Evolutionary conservation across 2,888 invertebrate species (phyloP), one percentile per base, ranked within the genome.

Genomic region (Tachystola acroxantha): DNA sequence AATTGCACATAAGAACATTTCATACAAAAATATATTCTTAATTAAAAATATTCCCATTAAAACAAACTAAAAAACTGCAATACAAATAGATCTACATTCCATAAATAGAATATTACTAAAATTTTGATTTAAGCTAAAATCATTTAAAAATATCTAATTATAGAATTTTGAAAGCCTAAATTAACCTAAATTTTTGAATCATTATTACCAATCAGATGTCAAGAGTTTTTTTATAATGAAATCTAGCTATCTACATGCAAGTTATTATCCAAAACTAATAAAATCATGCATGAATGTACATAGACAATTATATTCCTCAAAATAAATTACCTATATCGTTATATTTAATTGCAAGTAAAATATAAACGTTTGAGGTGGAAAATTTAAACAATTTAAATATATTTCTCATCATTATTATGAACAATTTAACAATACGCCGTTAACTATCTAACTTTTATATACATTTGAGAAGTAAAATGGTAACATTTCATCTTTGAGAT

Each of bases 21-120:
- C 78, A 81, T 86, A 86, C 77, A 86, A 86, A 86, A 86, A 86
- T 86, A 86, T 79, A 77, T 75, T 76, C 76, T 77, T 77, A 85
- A 79, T 77, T 80, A 77, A 81, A 85, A 82, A 75, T 54, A 71
- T 70, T 72, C 67, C 68, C 70, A 75, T 61, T 76, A 84, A 82
- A 82, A 79, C 66, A 78, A 77, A 78, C 58, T 79, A 52, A 82
- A 35, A 81, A 78, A 74, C 61, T 59, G 64, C 53, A 62, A 67
- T 60, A 69, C 50, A 65, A 58, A 62, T 57, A 53, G 45, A 43
- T 50, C 30, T 33, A 42, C 40, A 45, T 16, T 33, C 25, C 14
- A 38, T 12, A 19, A 12, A 36, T 16, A 29, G 28, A 32, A 33
- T 26, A 25, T 29, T 16, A 35, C 35, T 7, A 28, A 19, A 22